phyloP scores from a whole-genome alignment of 1,140 invertebrate species.

The Xylocopa sonorina region DNA sequence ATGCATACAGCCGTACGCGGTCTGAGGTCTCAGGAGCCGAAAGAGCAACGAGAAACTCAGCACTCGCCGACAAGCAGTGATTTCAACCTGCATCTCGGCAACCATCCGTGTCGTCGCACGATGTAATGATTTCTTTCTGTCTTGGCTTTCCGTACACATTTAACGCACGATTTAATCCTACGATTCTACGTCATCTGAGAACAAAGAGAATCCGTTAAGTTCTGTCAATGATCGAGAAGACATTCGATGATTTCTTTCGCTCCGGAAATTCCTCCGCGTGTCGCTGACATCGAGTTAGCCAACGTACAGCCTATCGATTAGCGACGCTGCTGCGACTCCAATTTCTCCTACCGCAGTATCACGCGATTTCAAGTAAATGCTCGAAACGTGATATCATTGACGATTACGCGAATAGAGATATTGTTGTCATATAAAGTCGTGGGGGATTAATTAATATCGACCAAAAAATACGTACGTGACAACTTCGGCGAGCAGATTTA shows the following conservation, averaged over 20 bases:
- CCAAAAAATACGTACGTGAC: not conserved
- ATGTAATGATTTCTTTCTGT: not conserved
- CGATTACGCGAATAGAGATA: conserved; percentile 3
- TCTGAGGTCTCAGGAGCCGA: conserved; percentile 3
- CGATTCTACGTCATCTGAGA: not conserved
- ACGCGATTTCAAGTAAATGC: conserved; percentile 8
- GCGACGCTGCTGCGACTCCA: no score
- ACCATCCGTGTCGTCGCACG: not conserved
- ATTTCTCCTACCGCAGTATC: not conserved
- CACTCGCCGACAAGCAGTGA: not conserved
- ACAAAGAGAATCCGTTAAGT: not conserved
- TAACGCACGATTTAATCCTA: not conserved
- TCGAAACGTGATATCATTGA: conserved; percentile 23
- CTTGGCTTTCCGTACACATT: not conserved
- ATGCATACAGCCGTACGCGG: conserved; percentile 53
- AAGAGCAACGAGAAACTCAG: conserved; percentile 16
- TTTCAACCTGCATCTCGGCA: not conserved
- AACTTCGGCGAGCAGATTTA: no score
- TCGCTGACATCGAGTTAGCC: not conserved
- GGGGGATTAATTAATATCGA: not conserved
- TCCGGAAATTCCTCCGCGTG: not conserved
- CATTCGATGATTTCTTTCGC: not conserved
- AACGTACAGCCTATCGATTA: not conserved
- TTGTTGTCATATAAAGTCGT: not conserved
- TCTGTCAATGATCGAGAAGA: not conserved